phyloP scores from a whole-genome alignment of 2,888 invertebrate genomes.

The Elegia similella region DNA sequence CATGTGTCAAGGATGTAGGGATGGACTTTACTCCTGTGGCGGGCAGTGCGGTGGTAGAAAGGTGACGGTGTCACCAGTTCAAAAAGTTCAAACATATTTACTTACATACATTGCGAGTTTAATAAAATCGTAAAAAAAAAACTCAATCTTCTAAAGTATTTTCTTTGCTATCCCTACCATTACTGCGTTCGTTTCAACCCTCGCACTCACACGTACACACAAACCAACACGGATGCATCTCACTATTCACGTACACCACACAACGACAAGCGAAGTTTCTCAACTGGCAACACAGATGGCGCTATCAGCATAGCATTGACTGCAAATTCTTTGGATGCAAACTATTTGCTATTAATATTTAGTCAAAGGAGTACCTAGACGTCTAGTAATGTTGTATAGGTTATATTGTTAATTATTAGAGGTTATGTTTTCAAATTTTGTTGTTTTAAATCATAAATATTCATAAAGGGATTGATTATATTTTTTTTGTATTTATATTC shows the following conservation, averaged over 20 bases:
- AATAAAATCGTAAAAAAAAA: not conserved
- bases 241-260: conserved; percentile 29
- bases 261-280: conserved; percentile 31
- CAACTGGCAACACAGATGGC: conserved; percentile 45
- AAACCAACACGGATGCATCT: conserved; percentile 34
- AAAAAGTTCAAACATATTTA: no score
- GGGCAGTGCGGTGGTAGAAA: no score
- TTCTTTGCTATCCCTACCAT: conserved; percentile 47
- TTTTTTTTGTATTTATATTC: no score
- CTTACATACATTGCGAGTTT: no score
- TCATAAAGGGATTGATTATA: no score
- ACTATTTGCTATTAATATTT: conserved; percentile 7
- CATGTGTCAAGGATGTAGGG: no score
- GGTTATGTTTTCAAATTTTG: conserved; percentile 19
- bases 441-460: no score
- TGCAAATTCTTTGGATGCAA: conserved; percentile 1
- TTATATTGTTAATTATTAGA: not conserved
- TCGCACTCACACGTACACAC: conserved; percentile 30
- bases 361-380: not conserved
- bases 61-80: no score
- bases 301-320: conserved; percentile 21
- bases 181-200: conserved; percentile 69
- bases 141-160: conserved; percentile 2
- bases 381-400: not conserved
- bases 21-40: no score